Evolutionary conservation across 53 echinoderm and acorn worm species (phyloP).

Genomic region (Paracentrotus lividus): DNA sequence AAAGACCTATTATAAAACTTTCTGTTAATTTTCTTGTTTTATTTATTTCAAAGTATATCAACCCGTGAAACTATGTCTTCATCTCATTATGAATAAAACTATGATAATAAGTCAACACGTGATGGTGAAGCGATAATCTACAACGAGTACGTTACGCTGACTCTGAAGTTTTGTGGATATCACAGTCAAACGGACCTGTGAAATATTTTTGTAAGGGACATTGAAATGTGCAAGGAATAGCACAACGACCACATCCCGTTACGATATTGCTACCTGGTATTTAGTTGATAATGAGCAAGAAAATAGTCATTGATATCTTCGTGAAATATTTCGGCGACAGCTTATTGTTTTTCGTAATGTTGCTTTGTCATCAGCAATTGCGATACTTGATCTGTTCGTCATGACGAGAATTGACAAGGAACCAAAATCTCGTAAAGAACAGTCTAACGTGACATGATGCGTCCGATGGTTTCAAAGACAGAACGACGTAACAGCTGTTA

Average conservation of each 20-base stretch:
- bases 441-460: neutral
- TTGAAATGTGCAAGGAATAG: neutral
- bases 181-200: neutral
- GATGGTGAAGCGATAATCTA: neutral
- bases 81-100: neutral
- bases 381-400: neutral
- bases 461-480: neutral
- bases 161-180: neutral
- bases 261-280: too few relatives aligned
- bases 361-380: neutral
- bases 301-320: neutral
- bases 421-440: neutral
- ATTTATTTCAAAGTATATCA: slow-evolving; percentile 58
- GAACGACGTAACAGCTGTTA: neutral
- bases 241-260: too few relatives aligned
- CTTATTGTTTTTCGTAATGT: neutral
- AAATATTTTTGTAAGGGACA: neutral
- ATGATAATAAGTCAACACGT: neutral
- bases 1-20: neutral
- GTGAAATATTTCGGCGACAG: neutral
- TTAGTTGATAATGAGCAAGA: too few relatives aligned
- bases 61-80: neutral
- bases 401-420: neutral
- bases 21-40: neutral
- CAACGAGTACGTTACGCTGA: neutral